Conservation (phyloP, 2,797 vertebrate genomes). For the Phoebastria nigripes region DNA sequence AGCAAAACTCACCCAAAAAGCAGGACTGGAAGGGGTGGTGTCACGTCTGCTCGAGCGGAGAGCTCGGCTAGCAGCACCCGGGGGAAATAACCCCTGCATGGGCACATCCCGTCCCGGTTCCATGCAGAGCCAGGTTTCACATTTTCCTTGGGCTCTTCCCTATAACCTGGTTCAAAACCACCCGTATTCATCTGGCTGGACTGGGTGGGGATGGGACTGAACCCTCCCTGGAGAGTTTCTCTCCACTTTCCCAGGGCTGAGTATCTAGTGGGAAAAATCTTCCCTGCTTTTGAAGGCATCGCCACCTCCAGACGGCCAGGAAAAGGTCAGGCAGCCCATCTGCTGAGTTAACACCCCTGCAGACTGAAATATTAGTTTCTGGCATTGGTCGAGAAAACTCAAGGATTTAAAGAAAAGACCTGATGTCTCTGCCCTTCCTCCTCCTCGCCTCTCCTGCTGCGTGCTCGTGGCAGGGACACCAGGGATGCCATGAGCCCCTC, state of each 20-base stretch:
- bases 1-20: background rate
- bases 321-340: background rate
- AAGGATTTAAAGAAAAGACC: background rate
- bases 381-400: background rate
- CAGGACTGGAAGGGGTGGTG: background rate
- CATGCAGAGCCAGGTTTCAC: background rate
- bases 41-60: background rate
- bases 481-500: background rate
- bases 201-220: rapidly evolving
- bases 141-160: background rate
- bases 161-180: background rate
- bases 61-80: background rate
- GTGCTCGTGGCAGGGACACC: background rate
- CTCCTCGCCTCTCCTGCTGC: background rate
- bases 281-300: background rate
- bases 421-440: background rate
- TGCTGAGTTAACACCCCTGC: background rate
- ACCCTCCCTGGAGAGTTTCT: background rate
- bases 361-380: background rate
- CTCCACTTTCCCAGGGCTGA: background rate
- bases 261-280: background rate
- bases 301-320: background rate
- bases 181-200: background rate
- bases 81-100: rapidly evolving
- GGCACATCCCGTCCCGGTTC: background rate